A percentile compares a stretch with the other conserved stretches of the same genome.
Evolutionary conservation across 2,113 vertebrate species (phyloP).

Genomic region (Zosterops hypoxanthus): DNA sequence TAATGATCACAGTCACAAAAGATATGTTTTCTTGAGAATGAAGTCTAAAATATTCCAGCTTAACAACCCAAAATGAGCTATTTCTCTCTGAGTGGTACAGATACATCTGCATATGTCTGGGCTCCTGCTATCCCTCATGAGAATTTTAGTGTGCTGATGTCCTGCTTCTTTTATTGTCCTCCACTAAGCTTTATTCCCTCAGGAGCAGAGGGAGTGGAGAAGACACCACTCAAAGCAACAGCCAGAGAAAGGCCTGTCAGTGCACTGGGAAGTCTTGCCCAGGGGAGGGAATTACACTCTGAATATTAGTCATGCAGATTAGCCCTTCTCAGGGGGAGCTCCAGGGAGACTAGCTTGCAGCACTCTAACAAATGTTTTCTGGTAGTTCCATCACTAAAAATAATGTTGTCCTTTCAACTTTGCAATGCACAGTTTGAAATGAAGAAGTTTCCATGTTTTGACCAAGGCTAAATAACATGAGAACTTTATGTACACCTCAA

Average conservation of each 20-base stretch:
- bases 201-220: neutral
- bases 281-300: neutral
- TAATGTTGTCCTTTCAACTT: neutral
- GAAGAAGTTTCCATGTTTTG: neutral
- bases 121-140: neutral
- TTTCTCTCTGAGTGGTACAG: neutral
- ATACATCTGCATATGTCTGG: neutral
- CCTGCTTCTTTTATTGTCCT: neutral
- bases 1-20: neutral
- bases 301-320: constrained; percentile 33
- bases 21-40: neutral
- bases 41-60: neutral
- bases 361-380: neutral
- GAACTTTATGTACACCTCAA: neutral
- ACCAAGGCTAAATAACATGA: neutral
- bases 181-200: neutral
- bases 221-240: neutral
- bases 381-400: neutral
- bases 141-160: neutral
- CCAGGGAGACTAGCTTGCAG: neutral
- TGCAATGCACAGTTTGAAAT: neutral
- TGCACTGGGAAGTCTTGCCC: neutral
- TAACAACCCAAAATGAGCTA: neutral
- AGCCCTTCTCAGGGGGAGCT: neutral
- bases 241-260: neutral